Evolutionary conservation across 64 coral and sea anemone species (phyloP).

Genomic region (Actinia tenebrosa): DNA sequence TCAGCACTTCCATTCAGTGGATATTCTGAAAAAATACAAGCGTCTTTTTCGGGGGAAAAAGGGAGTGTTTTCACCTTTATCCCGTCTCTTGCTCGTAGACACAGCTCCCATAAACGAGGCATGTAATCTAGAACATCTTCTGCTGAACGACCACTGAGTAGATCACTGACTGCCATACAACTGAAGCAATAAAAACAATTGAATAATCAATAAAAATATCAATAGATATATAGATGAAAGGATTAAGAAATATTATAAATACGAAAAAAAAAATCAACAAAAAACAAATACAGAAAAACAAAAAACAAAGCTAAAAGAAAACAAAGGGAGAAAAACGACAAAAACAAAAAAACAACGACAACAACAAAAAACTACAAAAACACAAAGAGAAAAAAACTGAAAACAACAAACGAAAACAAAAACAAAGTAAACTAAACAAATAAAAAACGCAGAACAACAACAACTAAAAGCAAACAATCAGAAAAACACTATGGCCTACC

Average conservation of each 20-base stretch:
- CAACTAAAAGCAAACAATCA: no score
- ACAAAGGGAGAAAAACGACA: not conserved
- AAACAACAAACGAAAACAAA: not conserved
- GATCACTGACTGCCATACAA: constrained; percentile 89
- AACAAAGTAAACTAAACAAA: not conserved
- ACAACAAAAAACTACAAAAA: not conserved
- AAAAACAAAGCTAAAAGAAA: not conserved
- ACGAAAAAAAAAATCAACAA: not conserved
- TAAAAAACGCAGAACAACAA: no score
- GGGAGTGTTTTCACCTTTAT: constrained; percentile 49
- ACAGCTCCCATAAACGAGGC: constrained; percentile 80
- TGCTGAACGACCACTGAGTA: constrained; percentile 77
- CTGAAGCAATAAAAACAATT: constrained; percentile 21
- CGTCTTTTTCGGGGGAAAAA: no score
- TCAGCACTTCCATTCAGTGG: no score
- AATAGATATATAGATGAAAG: not conserved
- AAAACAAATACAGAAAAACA: not conserved
- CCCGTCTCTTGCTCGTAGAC: constrained; percentile 85
- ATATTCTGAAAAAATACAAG: no score
- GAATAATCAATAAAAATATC: not conserved
- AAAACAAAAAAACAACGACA: not conserved
- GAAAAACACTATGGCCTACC: constrained; percentile 18
- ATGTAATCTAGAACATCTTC: constrained; percentile 82
- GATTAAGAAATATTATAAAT: not conserved
- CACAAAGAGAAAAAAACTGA: not conserved